Evolutionary conservation across 2,113 vertebrate species (phyloP), one percentile per base, ranked within the genome.

Genomic region (Pardalotus punctatus): DNA sequence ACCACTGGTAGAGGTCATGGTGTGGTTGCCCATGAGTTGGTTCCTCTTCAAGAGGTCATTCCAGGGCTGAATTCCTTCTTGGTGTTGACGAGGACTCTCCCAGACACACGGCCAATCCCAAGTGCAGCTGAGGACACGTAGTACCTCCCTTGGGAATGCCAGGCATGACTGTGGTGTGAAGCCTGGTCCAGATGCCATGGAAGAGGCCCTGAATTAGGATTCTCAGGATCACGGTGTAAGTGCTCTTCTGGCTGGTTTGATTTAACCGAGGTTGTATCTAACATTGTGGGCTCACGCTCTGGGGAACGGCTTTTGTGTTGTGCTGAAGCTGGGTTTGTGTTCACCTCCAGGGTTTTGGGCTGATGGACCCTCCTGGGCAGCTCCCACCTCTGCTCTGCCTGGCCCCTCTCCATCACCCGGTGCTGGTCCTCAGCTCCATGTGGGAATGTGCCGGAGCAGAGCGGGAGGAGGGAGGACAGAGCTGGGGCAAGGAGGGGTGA

Each of bases 141-240:
- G 42, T 38, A 27, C 64, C 50, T 93, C 86, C 82, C 58, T 81
- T 28, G 72, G 88, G 94, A 96, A 86, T 62, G 42, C 38, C 31
- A 61, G 82, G 33, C 42, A 25, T 65, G 74, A 19, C 85, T 92
- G 78, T 50, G 82, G 18, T 62, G 45, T 21, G 10, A 76, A 80
- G 29, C 29, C 66, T 77, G 69, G 29, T 42, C 80, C 60, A 74
- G 69, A 58, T 51, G 35, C 33, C 5, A 2, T 33, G 58, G 88
- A 65, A 57, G 33, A 61, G 53, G 33, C 33, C 45, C 35, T 83
- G 50, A 81, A 47, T 22, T 40, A n/a, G 33, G 67, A 73, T 78
- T 45, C 58, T 86, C 42, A 10, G 2, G 70, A 31, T 28, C 5
- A 5, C 4, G 53, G 53, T 76, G 53, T 28, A 38, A 69, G 50